Evolutionary conservation across 2,113 vertebrate species (phyloP).

Genomic region (Calcarius ornatus): DNA sequence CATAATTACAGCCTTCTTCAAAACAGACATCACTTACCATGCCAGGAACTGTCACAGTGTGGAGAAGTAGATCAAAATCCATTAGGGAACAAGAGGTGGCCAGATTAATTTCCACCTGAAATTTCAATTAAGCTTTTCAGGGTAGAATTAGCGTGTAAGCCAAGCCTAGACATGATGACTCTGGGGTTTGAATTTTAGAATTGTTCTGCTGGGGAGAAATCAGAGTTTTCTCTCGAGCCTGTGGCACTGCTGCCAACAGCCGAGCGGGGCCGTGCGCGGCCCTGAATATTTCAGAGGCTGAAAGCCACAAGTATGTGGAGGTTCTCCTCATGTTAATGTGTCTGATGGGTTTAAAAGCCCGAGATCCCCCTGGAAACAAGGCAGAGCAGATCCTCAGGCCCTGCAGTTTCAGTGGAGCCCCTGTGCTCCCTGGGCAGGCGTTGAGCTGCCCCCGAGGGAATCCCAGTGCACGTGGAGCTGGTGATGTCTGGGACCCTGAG

Average conservation of each 20-base stretch:
- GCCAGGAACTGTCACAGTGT: conserved; percentile 31
- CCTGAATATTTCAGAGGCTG: not conserved
- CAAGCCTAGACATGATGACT: not conserved
- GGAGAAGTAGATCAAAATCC: conserved; percentile 33
- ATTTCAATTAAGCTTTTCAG: conserved; percentile 39
- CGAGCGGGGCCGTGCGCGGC: not conserved
- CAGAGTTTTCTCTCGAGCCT: not conserved
- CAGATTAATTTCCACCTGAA: conserved; percentile 48
- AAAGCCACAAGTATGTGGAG: not conserved
- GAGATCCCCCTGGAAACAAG: not conserved
- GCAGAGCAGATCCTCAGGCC: not conserved
- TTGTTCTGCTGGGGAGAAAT: not conserved
- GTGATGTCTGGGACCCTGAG: not conserved
- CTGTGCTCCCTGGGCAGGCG: not conserved
- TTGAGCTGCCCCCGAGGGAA: fast-evolving
- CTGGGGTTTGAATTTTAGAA: not conserved
- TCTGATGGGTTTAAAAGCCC: not conserved
- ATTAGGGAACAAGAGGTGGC: conserved; percentile 23
- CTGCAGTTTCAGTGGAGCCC: not conserved
- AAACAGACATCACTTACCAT: conserved; percentile 23
- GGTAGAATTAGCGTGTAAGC: not conserved
- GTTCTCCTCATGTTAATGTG: not conserved
- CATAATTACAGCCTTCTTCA: conserved; percentile 32
- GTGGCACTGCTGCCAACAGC: not conserved
- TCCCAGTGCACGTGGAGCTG: fast-evolving